Percentiles rank a stretch among this genome's conserved stretches.
phyloP scores from a whole-genome alignment of 2,888 invertebrate genomes.

The Agrotis segetum region DNA sequence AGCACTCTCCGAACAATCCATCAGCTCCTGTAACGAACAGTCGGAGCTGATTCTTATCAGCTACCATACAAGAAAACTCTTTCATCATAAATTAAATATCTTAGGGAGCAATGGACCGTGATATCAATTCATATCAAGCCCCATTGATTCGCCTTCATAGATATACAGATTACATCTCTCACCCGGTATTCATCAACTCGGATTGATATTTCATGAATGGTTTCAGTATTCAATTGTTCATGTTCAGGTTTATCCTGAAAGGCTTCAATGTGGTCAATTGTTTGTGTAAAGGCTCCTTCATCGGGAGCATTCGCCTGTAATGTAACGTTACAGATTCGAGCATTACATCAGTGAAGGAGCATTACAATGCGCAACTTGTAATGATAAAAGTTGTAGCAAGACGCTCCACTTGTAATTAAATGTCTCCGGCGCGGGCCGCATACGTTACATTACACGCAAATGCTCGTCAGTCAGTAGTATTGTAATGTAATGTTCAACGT shows the following conservation, averaged over 20 bases:
- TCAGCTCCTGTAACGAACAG: too few species aligned
- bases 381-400: too few species aligned
- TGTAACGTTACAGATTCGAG: too few species aligned
- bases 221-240: conserved; percentile 11
- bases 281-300: not conserved
- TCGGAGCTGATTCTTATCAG: not conserved
- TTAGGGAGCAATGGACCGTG: not conserved
- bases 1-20: too few species aligned
- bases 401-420: too few species aligned
- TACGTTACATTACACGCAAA: too few species aligned
- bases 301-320: too few species aligned
- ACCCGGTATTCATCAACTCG: conserved; percentile 27
- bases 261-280: not conserved
- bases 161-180: conserved; percentile 38
- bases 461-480: too few species aligned
- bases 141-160: conserved; percentile 20
- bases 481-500: too few species aligned
- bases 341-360: too few species aligned
- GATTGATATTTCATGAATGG: conserved; percentile 22
- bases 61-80: not conserved
- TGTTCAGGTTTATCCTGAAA: conserved; percentile 3
- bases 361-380: too few species aligned
- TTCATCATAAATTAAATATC: not conserved
- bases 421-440: too few species aligned
- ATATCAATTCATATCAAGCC: conserved; percentile 6